These are phyloP conservation scores for Caenorhabditis sp. DNA, from an alignment of 2,888 invertebrate species.

Conservation along the genomic window DNA sequence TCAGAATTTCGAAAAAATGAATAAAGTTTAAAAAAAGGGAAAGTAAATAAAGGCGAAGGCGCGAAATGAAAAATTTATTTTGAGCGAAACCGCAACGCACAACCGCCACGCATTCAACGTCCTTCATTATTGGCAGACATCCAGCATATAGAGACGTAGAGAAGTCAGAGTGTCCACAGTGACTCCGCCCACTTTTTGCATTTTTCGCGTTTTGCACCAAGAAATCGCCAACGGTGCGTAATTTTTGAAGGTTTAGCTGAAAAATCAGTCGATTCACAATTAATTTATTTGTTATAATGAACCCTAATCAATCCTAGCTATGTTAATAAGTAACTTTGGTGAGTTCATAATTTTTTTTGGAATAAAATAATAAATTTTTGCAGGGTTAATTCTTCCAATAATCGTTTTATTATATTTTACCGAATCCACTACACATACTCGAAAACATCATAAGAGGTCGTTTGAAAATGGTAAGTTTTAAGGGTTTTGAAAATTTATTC, in stretches of 20 bases:
- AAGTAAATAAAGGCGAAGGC: neutral
- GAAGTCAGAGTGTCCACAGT: conserved; percentile 17
- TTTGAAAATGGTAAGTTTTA: conserved; percentile 38
- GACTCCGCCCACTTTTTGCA: conserved; percentile 19
- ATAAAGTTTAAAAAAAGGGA: conserved; percentile 7
- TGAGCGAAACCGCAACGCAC: conserved; percentile 25
- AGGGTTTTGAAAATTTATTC: conserved; percentile 10
- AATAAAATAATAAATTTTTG: conserved; percentile 2
- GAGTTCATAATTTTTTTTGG: neutral
- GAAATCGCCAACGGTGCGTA: neutral
- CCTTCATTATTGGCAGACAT: conserved; percentile 18
- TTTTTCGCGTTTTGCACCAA: neutral
- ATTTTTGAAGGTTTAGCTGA: neutral
- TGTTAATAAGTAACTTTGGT: neutral
- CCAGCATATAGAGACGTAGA: conserved; percentile 16
- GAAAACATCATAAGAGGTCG: conserved; percentile 37
- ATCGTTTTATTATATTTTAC: neutral
- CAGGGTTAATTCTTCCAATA: conserved; percentile 8
- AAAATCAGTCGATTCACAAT: neutral
- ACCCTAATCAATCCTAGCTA: neutral
- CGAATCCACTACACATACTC: conserved; percentile 9
- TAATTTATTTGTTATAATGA: conserved; percentile 7
- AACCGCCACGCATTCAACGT: conserved; percentile 23
- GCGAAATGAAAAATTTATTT: conserved; percentile 14
- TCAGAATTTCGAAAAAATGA: conserved; percentile 16